Conservation (phyloP, 2,113 vertebrate genomes). For the Prionailurus viverrinus region DNA sequence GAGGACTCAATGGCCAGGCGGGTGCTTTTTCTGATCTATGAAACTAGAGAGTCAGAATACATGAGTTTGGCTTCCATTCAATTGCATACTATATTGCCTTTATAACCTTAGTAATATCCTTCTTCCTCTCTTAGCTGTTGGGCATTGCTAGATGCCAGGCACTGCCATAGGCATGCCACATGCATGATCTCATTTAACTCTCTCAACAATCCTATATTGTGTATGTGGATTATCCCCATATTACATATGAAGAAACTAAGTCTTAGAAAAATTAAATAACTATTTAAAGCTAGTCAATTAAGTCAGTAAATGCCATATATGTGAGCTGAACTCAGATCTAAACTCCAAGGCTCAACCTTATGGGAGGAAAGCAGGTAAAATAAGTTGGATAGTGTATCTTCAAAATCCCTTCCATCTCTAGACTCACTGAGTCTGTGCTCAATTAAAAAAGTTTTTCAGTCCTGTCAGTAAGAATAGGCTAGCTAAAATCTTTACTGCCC, state of each 20-base stretch:
- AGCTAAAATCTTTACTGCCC: neutral
- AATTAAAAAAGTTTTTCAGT: neutral
- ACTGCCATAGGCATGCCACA: neutral
- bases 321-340: neutral
- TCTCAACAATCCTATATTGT: neutral
- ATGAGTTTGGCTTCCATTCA: neutral
- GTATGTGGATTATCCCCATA: neutral
- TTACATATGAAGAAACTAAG: neutral
- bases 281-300: conserved; percentile 3
- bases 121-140: neutral
- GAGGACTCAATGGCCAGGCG: neutral
- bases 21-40: neutral
- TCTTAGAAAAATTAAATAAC: neutral
- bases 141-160: neutral
- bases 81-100: neutral
- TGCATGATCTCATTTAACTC: conserved; percentile 2
- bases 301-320: neutral
- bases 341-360: neutral
- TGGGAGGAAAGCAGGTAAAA: neutral
- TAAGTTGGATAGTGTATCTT: neutral
- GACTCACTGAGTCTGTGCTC: neutral
- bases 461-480: neutral
- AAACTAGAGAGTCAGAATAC: neutral
- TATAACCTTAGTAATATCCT: neutral
- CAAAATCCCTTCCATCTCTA: neutral